Evolutionary conservation across 2,797 vertebrate species (phyloP).

Genomic region (Lepilemur ruficaudatus): DNA sequence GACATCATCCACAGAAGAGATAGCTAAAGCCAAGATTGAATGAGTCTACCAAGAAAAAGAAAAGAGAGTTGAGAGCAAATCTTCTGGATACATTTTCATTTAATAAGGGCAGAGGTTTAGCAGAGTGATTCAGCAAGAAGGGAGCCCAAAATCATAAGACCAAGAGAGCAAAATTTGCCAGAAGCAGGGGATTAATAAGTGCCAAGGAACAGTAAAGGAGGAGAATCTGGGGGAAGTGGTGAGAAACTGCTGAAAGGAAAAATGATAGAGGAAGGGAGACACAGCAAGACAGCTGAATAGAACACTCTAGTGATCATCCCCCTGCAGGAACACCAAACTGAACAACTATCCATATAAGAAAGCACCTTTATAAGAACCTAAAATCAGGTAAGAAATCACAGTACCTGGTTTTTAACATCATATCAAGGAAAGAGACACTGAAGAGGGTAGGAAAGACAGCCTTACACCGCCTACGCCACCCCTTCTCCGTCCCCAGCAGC

Average conservation of each 20-base stretch:
- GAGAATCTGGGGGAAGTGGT: background rate
- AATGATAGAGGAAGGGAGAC: background rate
- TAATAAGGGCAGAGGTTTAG: background rate
- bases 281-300: background rate
- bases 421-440: background rate
- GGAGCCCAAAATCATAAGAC: background rate
- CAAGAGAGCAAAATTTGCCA: background rate
- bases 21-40: background rate
- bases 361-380: background rate
- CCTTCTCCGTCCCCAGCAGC: background rate
- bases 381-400: background rate
- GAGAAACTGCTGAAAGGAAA: background rate
- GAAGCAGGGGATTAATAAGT: background rate
- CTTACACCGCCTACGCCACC: background rate
- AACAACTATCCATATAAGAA: background rate
- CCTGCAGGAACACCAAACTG: background rate
- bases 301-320: background rate
- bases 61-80: background rate
- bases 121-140: background rate
- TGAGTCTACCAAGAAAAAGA: background rate
- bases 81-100: background rate
- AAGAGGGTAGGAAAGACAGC: background rate
- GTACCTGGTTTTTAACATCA: background rate
- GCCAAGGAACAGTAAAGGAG: background rate
- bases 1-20: background rate